Conservation (phyloP, 2,888 invertebrate species). For the Brachynemurus nebulosus region DNA sequence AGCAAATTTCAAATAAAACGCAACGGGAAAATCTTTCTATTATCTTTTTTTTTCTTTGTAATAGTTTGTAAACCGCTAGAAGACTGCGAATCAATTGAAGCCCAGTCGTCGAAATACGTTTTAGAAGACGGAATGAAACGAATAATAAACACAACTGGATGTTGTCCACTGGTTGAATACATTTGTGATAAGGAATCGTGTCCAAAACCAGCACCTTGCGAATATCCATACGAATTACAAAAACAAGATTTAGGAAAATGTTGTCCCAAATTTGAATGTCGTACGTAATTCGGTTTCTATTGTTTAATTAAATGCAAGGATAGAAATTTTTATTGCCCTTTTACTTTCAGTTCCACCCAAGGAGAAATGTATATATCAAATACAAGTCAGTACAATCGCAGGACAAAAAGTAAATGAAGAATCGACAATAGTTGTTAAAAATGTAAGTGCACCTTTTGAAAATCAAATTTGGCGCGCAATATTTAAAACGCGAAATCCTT, state of each 20-base stretch:
- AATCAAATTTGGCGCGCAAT: neutral
- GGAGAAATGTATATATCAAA: conserved; percentile 29
- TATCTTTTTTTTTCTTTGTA: conserved; percentile 4
- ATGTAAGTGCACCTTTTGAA: neutral
- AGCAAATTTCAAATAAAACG: too few species aligned
- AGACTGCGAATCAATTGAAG: conserved; percentile 46
- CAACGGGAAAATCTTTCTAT: neutral
- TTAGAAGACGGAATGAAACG: conserved; percentile 49
- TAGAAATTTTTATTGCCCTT: conserved; percentile 4
- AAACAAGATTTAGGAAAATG: conserved; percentile 33
- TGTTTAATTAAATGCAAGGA: neutral
- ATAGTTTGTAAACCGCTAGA: conserved; percentile 58
- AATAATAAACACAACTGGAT: conserved; percentile 45
- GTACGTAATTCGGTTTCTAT: conserved; percentile 28
- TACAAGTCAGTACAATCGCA: neutral
- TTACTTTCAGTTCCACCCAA: conserved; percentile 40
- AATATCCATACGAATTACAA: conserved; percentile 39
- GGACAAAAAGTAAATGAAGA: neutral
- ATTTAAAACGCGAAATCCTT: neutral
- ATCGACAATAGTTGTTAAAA: neutral
- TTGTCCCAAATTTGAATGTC: conserved; percentile 52
- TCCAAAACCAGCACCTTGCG: conserved; percentile 43
- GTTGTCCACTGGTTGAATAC: conserved; percentile 49
- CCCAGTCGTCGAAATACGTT: conserved; percentile 26
- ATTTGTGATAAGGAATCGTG: conserved; percentile 50